Evolutionary conservation across 1,140 invertebrate species (phyloP), one percentile per base, ranked within the genome.

Genomic region (Zaprionus ghesquierei): DNA sequence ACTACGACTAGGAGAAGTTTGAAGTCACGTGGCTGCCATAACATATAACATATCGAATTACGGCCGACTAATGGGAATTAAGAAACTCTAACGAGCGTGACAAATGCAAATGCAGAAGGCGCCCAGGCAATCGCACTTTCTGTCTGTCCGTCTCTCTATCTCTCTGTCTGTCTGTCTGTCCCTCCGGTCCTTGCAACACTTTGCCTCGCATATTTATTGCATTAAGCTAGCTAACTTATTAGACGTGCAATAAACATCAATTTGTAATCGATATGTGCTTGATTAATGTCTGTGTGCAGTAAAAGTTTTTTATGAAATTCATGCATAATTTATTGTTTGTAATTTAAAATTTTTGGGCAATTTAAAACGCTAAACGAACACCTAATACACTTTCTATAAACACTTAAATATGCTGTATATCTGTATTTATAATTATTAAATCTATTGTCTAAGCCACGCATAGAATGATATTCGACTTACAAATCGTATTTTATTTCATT

Each of bases 21-120:
- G 50, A 20, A 75, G 79, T 81, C 79, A 81, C 79, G 79, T 79
- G 70, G 18, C 58, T 71, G 65, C 68, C 75, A 79, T 82, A 79
- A 56, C 70, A 82, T 82, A 79, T 82, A 79, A 56, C 70, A 82
- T 82, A 81, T 81, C 79, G 49, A 62, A 75, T 70, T 69, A 79
- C 58, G 70, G 58, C 69, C 41, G 62, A 56, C 79, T 81, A 75
- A 75, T 75, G 79, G 79, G 79, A 82, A 81, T 82, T 75, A 69
- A 68, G 61, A 55, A 71, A 56, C 61, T 60, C 75, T 75, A 81
- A 81, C 79, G 79, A 81, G 79, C 79, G 65, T 81, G 75, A 81
- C 79, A 81, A 82, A 81, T 81, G 79, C 79, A 81, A 81, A 82
- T 81, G 70, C 59, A 69, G 54, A 18, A 38, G 3, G 9, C 41